A percentile compares a stretch with the other conserved stretches of the same genome.
Evolutionary conservation across 1,140 invertebrate genomes (phyloP).

Genomic region (Cheumatopsyche charites): DNA sequence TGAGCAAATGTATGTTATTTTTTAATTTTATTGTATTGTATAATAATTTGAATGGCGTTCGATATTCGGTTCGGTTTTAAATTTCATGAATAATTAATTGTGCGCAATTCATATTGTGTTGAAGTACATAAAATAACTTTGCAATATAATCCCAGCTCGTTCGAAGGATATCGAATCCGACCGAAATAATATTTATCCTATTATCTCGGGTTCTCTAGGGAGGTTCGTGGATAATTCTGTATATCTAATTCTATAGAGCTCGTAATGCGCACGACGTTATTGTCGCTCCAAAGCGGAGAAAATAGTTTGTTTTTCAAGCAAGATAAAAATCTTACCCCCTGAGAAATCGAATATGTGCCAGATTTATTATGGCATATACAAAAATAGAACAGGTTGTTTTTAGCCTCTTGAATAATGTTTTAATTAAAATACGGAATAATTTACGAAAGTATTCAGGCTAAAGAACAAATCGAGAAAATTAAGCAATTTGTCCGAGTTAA

Average conservation of each 20-base stretch:
- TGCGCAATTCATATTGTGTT: not conserved
- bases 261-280: not conserved
- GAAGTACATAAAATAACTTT: not conserved
- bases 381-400: no score
- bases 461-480: conserved; percentile 17
- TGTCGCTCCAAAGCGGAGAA: not conserved
- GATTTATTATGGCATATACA: no score
- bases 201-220: not conserved
- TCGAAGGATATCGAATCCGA: not conserved
- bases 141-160: not conserved
- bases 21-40: no score
- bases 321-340: no score
- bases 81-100: no score
- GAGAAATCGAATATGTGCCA: no score
- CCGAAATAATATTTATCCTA: conserved; percentile 19
- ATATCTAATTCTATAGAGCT: conserved; percentile 1
- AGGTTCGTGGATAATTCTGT: conserved; percentile 13
- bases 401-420: not conserved
- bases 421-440: conserved; percentile 11
- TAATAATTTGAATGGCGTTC: no score
- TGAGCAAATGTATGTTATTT: no score
- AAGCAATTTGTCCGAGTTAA: not conserved
- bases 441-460: no score
- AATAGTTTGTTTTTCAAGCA: not conserved
- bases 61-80: no score